Base-by-base conservation (phyloP, 2,888 invertebrate genomes). In the Stenodema calcarata region DNA sequence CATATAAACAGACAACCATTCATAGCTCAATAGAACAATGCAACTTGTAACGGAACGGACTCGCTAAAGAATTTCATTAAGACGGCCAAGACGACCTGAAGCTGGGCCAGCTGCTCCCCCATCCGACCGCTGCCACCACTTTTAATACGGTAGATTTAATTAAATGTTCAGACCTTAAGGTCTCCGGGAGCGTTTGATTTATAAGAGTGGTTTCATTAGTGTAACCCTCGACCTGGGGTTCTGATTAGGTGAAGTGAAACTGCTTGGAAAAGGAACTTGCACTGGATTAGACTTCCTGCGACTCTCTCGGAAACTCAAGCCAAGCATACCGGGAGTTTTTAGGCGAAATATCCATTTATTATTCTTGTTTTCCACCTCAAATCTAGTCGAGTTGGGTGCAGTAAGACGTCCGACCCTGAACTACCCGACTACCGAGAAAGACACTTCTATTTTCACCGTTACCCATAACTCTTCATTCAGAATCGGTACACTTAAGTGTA, bases 211-310 rank as follows among this genome's bases (percentile, higher is more conserved):
- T 82, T 82, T 82, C 82, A 82, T 82, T 82, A 82, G 82, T 35
- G 82, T 35, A 82, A 42, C 82, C 82, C 70, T 42, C 2, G 62
- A 70, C 69, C 35, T 16, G 82, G 62, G 69, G 82, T 69, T 82
- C 82, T 82, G 82, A 82, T 82, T 82, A 82, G 82, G 82, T 82
- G 69, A 69, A 69, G 82, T 82, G 82, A 62, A 82, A 82, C 82
- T 82, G 82, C 82, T 70, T 70, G 82, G 82, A 82, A 62, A 82
- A 82, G 78, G 30, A 80, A 50, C 50, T 23, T 47, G 80, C 80
- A 54, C 50, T 30, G 80, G 54, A 50, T 50, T 50, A 50, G 80
- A 47, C 80, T 80, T 42, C 44, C 11, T 9, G 0, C 7, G 27
- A 11, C 62, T 23, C 62, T 23, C 18, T 12, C 23, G 23, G 62